phyloP scores from a whole-genome alignment of 2,888 invertebrate genomes.

The Patella depressa region DNA sequence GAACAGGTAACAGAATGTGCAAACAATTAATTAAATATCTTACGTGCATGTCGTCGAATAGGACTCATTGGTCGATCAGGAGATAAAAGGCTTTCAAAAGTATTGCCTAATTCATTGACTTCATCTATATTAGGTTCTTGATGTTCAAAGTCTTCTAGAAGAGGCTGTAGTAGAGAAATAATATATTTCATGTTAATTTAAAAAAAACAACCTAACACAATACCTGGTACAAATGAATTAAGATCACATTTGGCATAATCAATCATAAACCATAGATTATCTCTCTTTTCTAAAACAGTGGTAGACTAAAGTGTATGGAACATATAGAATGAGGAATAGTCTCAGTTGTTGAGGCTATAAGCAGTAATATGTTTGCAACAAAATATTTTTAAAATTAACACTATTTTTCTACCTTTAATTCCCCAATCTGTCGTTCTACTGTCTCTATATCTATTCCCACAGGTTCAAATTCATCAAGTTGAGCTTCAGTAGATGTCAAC shows the following conservation, averaged over 20 bases:
- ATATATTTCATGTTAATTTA: no score
- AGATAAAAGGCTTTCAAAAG: constrained; percentile 84
- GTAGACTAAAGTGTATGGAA: no score
- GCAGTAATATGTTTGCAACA: no score
- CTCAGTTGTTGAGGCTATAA: no score
- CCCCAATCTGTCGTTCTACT: constrained; percentile 82
- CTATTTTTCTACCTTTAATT: constrained; percentile 68
- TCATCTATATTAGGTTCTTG: constrained; percentile 89
- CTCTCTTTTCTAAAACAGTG: no score
- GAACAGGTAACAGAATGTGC: constrained; percentile 1
- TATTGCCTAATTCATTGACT: constrained; percentile 89
- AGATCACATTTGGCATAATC: background rate
- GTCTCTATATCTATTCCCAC: constrained; percentile 91
- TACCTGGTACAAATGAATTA: background rate
- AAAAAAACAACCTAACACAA: no score
- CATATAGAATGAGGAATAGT: no score
- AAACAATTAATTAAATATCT: constrained; percentile 17
- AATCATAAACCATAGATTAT: no score
- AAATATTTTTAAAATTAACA: background rate
- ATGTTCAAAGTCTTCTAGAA: constrained; percentile 90
- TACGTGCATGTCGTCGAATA: constrained; percentile 75
- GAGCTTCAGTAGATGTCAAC: constrained; percentile 85
- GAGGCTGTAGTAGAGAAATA: constrained; percentile 74
- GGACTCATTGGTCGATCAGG: constrained; percentile 83
- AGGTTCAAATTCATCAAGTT: constrained; percentile 82